These are phyloP conservation scores for Cryptocephalus primarius DNA, from an alignment of 2,888 invertebrate genomes.

Conservation along the genomic window DNA sequence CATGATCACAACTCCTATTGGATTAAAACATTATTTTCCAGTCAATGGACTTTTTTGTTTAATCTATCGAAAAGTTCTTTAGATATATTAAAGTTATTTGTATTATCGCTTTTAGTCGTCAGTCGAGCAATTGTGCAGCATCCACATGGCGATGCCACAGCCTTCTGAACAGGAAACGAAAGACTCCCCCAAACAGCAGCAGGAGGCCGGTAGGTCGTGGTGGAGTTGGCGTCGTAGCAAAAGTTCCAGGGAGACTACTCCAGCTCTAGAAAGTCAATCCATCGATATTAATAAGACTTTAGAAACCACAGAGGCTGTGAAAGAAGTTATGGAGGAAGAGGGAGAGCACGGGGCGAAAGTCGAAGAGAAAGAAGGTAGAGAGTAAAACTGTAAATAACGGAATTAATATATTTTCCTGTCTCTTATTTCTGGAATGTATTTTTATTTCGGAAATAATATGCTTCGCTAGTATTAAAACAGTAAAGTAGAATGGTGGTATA, in stretches of 20 bases:
- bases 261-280: slow-evolving; percentile 17
- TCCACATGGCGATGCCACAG: slow-evolving; percentile 29
- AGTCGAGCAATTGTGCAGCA: slow-evolving; percentile 32
- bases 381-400: too few relatives aligned
- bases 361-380: too few relatives aligned
- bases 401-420: too few relatives aligned
- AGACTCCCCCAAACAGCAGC: slow-evolving; percentile 13
- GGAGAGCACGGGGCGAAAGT: background rate
- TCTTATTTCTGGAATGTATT: too few relatives aligned
- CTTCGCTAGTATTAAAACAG: too few relatives aligned
- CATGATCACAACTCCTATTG: too few relatives aligned
- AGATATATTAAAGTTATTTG: too few relatives aligned
- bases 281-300: slow-evolving; percentile 10
- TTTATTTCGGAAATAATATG: too few relatives aligned
- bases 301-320: slow-evolving; percentile 9
- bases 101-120: slow-evolving; percentile 18
- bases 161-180: slow-evolving; percentile 6
- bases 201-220: slow-evolving; percentile 36
- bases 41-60: too few relatives aligned
- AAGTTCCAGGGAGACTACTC: slow-evolving; percentile 29
- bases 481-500: too few relatives aligned
- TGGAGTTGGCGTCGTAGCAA: slow-evolving; percentile 53
- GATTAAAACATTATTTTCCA: too few relatives aligned
- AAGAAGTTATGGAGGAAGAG: background rate
- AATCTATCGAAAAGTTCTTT: too few relatives aligned